Evolutionary conservation across 2,888 invertebrate species (phyloP).

Genomic region (Parapristionchus giblindavisi): DNA sequence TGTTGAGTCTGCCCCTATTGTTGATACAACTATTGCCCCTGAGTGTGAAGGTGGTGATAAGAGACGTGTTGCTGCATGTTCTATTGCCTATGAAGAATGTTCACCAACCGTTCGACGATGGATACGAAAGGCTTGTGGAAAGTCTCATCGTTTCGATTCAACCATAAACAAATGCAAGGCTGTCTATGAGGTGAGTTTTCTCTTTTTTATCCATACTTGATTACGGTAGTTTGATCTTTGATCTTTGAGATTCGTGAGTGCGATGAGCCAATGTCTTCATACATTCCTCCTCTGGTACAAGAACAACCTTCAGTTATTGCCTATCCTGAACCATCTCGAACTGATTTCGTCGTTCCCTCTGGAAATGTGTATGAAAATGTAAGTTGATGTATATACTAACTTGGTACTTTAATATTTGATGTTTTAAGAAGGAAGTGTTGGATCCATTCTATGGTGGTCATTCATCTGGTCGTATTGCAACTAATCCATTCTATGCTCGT

Average conservation of each 20-base stretch:
- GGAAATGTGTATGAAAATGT: constrained; percentile 6
- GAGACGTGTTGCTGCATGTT: constrained; percentile 24
- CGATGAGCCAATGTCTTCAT: constrained; percentile 29
- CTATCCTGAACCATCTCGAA: constrained; percentile 14
- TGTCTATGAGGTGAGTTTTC: constrained; percentile 21
- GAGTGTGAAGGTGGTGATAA: constrained; percentile 3
- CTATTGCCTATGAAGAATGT: constrained; percentile 5
- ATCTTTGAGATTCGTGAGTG: constrained; percentile 24
- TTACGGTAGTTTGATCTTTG: not conserved
- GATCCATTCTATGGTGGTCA: constrained; percentile 25
- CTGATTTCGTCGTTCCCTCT: constrained; percentile 1
- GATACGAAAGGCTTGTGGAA: constrained; percentile 1
- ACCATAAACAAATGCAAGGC: constrained; percentile 8
- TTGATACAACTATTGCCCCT: too few species aligned
- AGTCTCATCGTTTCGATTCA: constrained; percentile 29
- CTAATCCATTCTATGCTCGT: constrained; percentile 17
- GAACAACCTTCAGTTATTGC: not conserved
- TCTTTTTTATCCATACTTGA: not conserved
- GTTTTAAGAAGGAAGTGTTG: not conserved
- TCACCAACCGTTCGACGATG: constrained; percentile 26
- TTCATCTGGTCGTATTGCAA: not conserved
- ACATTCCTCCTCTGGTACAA: constrained; percentile 22
- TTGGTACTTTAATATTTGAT: not conserved
- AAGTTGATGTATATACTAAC: not conserved
- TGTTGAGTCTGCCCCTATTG: not conserved